Conservation (phyloP, 1,140 invertebrate species). For the Chelonus insularis region DNA sequence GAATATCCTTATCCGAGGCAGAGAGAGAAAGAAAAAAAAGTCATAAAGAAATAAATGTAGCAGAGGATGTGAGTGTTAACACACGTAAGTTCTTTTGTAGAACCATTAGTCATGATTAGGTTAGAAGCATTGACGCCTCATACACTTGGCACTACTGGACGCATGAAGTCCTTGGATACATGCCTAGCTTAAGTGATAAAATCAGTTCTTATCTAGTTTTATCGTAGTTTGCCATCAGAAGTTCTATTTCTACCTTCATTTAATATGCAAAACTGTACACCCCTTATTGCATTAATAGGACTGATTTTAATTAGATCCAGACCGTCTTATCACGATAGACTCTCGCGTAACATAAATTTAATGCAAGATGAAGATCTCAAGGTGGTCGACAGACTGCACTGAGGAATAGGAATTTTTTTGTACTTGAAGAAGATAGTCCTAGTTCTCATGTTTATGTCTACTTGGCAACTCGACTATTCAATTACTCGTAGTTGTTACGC, state of each 20-base stretch:
- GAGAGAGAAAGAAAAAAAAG: no score
- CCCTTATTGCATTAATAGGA: background rate
- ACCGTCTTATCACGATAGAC: conserved; percentile 1
- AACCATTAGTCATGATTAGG: conserved; percentile 50
- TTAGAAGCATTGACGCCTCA: conserved; percentile 44
- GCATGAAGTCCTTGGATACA: conserved; percentile 46
- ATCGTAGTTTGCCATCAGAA: background rate
- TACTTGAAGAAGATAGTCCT: background rate
- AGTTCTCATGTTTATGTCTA: background rate
- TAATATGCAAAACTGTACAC: background rate
- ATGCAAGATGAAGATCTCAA: conserved; percentile 14
- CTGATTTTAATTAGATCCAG: conserved; percentile 8
- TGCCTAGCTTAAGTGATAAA: conserved; percentile 14
- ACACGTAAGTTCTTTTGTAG: background rate
- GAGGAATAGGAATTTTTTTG: background rate
- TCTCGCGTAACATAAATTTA: conserved; percentile 16
- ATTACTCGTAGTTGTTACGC: conserved; percentile 24
- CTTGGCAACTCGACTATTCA: conserved; percentile 11
- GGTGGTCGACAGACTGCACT: background rate
- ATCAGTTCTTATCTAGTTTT: conserved; percentile 20
- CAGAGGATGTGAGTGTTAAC: background rate
- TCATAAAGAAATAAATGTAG: conserved; percentile 7
- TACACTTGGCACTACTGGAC: conserved; percentile 5
- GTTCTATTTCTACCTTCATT: no score
- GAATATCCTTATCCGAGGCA: no score